A percentile compares a stretch with the other conserved stretches of the same genome.
Conservation (phyloP, 1,140 invertebrate species). For the Alviniconcha marisindica region DNA sequence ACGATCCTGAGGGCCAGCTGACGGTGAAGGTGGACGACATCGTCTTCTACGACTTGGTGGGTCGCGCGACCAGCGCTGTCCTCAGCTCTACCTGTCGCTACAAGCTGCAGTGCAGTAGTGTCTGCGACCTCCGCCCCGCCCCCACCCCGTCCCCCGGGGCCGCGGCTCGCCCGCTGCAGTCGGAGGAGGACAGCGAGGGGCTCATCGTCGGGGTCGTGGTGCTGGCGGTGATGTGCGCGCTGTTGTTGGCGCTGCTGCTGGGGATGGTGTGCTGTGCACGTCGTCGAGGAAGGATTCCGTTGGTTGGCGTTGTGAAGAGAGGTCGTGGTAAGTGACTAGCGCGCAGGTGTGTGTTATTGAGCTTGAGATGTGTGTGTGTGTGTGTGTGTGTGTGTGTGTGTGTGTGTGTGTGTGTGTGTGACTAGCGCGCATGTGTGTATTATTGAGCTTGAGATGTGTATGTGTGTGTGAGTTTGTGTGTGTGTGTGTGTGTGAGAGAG, state of each 20-base stretch:
- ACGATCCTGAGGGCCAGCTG: neutral
- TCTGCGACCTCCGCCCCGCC: neutral
- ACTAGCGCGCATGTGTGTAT: too few relatives aligned
- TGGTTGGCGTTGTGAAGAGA: neutral
- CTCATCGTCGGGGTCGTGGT: slow-evolving; percentile 23
- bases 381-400: too few relatives aligned
- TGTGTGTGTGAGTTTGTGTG: too few relatives aligned
- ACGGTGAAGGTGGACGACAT: neutral
- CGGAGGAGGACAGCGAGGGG: neutral
- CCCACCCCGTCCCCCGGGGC: neutral
- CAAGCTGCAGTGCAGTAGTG: neutral
- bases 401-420: too few relatives aligned
- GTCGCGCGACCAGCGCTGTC: neutral
- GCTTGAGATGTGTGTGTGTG: too few relatives aligned
- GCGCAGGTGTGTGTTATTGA: too few relatives aligned
- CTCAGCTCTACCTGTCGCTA: neutral
- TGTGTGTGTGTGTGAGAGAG: too few relatives aligned
- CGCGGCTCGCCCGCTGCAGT: neutral
- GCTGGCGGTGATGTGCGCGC: slow-evolving; percentile 19
- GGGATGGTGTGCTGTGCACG: neutral
- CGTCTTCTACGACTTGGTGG: slow-evolving; percentile 29
- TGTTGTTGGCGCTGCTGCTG: neutral
- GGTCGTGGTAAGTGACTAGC: too few relatives aligned
- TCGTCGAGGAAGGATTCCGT: neutral
- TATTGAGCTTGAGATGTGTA: too few relatives aligned